Evolutionary conservation across 2,113 vertebrate species (phyloP), one percentile per base, ranked within the genome.

Genomic region (Geococcyx californianus): DNA sequence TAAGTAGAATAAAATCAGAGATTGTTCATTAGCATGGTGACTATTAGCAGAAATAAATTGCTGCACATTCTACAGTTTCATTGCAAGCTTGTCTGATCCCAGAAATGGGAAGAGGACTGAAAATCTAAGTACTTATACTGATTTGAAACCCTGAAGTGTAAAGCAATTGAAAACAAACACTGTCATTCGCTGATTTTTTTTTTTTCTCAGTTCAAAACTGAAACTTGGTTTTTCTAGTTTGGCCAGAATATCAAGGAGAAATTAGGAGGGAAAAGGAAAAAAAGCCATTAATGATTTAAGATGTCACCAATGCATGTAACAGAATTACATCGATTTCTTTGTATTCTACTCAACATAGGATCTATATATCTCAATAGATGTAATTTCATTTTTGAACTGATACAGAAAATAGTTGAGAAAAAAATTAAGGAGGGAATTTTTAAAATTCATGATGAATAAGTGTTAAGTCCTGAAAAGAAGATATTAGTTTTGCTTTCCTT

Each of bases 31-130:
- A 89, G 52, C n/a, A 21, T 1, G 1, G 64, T 70, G 68, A 74
- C 25, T 38, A 74, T 92, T 81, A 89, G 45, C 28, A 84, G 77
- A 94, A 94, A 95, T 85, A 75, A 64, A 76, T 91, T 91, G 28
- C 12, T 95, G 73, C 34, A 60, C 29, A 75, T 33, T 42, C 69
- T 91, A 34, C 47, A 67, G 89, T 94, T 94, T 87, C 77, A 55
- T 33, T 91, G 56, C 17, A 87, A 81, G 59, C 13, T 78, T 78
- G 18, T 91, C 76, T 81, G 29, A 70, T 74, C 31, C 52, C 70
- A 18, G 17, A 47, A 81, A 78, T 58, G 59, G 56, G 68, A 84
- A 81, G 3, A 16, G 10, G 11, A 40, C 24, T 79, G 24, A 58
- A 87, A 87, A 85, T 24, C 4, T 28, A 68, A 60, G 28, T 75